A percentile compares a stretch with the other conserved stretches of the same genome.
These are phyloP conservation scores for Chionis minor DNA, from an alignment of 2,113 vertebrate species.

Conservation along the genomic window DNA sequence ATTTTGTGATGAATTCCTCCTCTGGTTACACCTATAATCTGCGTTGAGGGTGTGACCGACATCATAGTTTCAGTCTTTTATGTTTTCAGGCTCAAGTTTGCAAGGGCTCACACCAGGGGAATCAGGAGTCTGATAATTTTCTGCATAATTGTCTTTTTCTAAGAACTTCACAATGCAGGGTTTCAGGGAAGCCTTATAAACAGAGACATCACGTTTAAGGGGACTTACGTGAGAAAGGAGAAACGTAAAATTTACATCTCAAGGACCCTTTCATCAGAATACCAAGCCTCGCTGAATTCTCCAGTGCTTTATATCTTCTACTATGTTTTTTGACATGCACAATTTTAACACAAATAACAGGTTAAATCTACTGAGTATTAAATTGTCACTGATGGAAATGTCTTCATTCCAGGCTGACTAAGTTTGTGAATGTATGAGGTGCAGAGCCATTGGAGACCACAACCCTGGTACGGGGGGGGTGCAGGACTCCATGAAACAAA, in stretches of 20 bases:
- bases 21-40: slow-evolving; percentile 53
- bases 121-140: neutral
- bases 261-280: neutral
- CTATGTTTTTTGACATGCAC: neutral
- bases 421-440: neutral
- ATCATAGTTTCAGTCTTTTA: slow-evolving; percentile 1
- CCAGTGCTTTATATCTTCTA: neutral
- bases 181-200: neutral
- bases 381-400: neutral
- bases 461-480: neutral
- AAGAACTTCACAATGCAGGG: neutral
- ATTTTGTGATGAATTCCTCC: slow-evolving; percentile 5
- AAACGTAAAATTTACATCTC: neutral
- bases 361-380: neutral
- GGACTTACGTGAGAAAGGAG: neutral
- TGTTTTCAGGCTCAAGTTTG: slow-evolving; percentile 30
- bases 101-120: neutral
- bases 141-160: neutral
- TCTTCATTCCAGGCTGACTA: neutral
- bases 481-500: neutral
- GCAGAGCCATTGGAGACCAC: neutral
- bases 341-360: neutral
- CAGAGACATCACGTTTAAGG: neutral
- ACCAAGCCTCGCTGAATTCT: neutral
- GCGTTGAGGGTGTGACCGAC: slow-evolving; percentile 32